Evolutionary conservation across 1,140 invertebrate species (phyloP).

Genomic region (Trichoplusia ni): DNA sequence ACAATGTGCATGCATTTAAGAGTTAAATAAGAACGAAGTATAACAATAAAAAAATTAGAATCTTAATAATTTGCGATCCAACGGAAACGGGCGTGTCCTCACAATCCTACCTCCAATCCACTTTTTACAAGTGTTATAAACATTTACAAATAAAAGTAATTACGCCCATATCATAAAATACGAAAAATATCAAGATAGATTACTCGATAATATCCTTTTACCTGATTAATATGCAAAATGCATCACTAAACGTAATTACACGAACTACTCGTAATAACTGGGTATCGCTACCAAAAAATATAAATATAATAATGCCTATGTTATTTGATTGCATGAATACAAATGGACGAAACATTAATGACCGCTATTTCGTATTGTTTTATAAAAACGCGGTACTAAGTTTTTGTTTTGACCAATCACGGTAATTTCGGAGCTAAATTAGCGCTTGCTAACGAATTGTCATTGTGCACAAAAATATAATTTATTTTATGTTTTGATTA

Average conservation of each 20-base stretch:
- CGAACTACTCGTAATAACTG: constrained; percentile 38
- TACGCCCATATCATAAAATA: neutral
- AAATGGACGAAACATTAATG: constrained; percentile 37
- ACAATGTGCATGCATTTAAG: no score
- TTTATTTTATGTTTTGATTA: no score
- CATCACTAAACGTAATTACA: constrained; percentile 33
- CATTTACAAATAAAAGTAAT: neutral
- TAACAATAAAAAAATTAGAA: no score
- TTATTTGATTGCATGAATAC: constrained; percentile 30
- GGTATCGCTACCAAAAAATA: constrained; percentile 25
- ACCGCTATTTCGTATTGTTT: constrained; percentile 35
- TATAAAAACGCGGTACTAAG: constrained; percentile 3
- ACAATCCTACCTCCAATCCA: no score
- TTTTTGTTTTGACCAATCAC: neutral
- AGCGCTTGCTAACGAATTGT: neutral
- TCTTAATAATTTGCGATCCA: neutral
- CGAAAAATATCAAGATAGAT: neutral
- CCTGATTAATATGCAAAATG: constrained; percentile 34
- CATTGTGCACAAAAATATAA: no score
- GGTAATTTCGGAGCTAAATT: neutral
- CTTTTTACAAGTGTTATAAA: neutral
- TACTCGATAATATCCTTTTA: constrained; percentile 20
- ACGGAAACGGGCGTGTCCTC: neutral
- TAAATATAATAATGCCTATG: constrained; percentile 13
- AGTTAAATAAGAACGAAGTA: no score